Conservation (phyloP, 2,888 invertebrate species). For the Crossocerus cetratus region DNA sequence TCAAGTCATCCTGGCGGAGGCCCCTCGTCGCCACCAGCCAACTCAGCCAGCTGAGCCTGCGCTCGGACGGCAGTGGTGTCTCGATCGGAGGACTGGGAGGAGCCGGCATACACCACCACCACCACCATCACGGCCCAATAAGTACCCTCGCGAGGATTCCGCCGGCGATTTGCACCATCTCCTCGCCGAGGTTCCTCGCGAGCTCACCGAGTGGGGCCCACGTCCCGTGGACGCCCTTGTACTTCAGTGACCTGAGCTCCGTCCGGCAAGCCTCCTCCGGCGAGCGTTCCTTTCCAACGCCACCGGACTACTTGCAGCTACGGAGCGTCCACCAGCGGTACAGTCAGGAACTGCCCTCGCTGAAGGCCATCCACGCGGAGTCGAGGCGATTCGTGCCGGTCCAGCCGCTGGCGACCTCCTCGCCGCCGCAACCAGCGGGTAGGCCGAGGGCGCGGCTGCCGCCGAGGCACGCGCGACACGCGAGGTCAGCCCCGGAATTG, state of each 20-base stretch:
- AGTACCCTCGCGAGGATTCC: conserved; percentile 57
- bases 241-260: conserved; percentile 92
- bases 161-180: conserved; percentile 65
- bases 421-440: conserved; percentile 78
- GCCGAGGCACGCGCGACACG: conserved; percentile 82
- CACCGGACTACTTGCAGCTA: conserved; percentile 83
- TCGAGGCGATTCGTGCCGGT: conserved; percentile 82
- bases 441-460: conserved; percentile 83
- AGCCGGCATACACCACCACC: conserved; percentile 24
- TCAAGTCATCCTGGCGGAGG: conserved; percentile 74
- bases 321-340: conserved; percentile 83
- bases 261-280: conserved; percentile 89
- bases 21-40: conserved; percentile 82
- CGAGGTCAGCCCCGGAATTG: conserved; percentile 83
- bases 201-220: conserved; percentile 80
- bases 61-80: conserved; percentile 82
- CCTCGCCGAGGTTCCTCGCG: conserved; percentile 70
- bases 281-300: conserved; percentile 88
- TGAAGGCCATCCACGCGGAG: conserved; percentile 85
- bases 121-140: conserved; percentile 48
- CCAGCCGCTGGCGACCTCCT: conserved; percentile 81
- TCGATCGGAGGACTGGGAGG: conserved; percentile 67
- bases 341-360: conserved; percentile 85
- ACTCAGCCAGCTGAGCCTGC: conserved; percentile 83
- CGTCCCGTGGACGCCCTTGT: conserved; percentile 86